A percentile compares a stretch with the other conserved stretches of the same genome.
Conservation (phyloP, 2,113 vertebrate genomes). For the Clarias macrocephalus region DNA sequence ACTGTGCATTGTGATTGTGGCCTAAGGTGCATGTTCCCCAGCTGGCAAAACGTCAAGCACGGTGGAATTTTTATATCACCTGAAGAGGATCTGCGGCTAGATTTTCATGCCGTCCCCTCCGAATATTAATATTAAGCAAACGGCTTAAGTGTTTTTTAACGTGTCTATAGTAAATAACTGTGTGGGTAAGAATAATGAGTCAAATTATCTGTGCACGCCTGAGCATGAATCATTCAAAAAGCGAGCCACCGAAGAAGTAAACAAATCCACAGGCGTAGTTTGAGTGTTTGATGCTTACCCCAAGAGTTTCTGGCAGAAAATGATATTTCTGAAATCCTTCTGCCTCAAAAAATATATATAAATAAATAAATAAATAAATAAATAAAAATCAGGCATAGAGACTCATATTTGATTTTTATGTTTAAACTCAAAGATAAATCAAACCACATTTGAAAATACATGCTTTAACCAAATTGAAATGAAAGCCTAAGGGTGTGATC, state of each 20-base stretch:
- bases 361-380: background rate
- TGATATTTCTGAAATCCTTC: background rate
- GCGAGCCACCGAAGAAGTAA: background rate
- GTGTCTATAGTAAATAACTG: background rate
- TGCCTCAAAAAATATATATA: background rate
- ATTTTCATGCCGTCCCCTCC: background rate
- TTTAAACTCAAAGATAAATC: background rate
- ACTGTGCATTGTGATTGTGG: background rate
- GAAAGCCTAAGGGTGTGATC: background rate
- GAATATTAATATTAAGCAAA: background rate
- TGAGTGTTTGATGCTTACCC: background rate
- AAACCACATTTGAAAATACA: background rate
- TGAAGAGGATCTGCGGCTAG: background rate
- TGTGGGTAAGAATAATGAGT: background rate
- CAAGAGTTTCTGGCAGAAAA: background rate
- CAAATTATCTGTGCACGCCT: background rate
- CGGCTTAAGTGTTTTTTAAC: background rate
- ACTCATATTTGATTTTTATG: background rate
- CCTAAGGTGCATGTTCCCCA: background rate
- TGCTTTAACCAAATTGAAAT: background rate
- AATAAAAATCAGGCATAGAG: background rate
- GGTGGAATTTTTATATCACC: background rate
- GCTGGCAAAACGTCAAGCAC: background rate
- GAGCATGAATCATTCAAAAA: background rate
- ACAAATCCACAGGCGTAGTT: background rate